Base-by-base conservation (phyloP, 2,113 vertebrate genomes). In the Chunga burmeisteri region DNA sequence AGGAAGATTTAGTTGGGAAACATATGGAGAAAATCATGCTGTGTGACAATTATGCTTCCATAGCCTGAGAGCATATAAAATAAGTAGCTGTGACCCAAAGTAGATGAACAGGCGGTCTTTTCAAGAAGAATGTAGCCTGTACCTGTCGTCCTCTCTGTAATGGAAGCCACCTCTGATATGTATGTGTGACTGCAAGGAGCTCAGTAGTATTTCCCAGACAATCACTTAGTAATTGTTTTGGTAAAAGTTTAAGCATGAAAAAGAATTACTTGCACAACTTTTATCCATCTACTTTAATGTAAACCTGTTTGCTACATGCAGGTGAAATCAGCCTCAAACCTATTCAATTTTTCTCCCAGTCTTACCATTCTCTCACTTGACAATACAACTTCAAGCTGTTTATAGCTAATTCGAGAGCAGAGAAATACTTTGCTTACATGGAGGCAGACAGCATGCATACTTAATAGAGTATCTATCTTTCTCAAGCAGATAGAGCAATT, bases 341-440 rank as follows among this genome's bases (percentile, higher is more conserved):
- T 52, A 1, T 73, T 40, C 10, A 26, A 3, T 63, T 59, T 80
- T 59, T 83, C 36, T 86, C 36, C 16, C 8, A 3, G 16, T 32
- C 29, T 49, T 50, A 4, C 8, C 5, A 1, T 40, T 71, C 50
- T 81, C 22, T 87, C n/a, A 38, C 62, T 68, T 0, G 0, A 49
- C 13, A 53, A 13, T 25, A 44, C 46, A 34, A 29, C 25, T 56
- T 90, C 23, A 68, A 42, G 44, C 22, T 84, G 47, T 63, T 79
- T 26, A 19, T 25, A 56, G 40, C 13, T 47, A 50, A 72, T 67
- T 75, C 44, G 40, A 68, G 44, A 63, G 73, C 47, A 81, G 74
- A 63, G 34, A 47, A 68, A 74, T 22, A 44, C 34, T 79, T 52
- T 20, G 29, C 53, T 85, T 77, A 81, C 9, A 11, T 30, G 36